Base-by-base conservation (phyloP, 2,113 vertebrate species). In the Sylvia atricapilla region DNA sequence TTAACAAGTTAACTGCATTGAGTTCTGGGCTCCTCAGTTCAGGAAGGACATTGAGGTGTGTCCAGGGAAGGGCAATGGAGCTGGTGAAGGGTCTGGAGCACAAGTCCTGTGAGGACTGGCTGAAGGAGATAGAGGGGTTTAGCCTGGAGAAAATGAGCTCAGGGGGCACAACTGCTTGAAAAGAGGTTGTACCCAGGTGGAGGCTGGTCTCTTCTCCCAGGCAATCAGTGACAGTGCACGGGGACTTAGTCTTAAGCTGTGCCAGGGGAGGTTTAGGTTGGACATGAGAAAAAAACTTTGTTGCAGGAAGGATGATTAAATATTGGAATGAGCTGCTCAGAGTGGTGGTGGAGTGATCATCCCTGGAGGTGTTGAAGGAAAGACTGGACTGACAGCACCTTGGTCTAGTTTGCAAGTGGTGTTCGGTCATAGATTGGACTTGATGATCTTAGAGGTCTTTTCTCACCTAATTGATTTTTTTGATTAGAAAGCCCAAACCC, bases 271-370 rank as follows among this genome's bases (percentile, higher is more conserved):
- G 46, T 60, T 53, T 46, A 67, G 8, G 10, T 30, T n/a, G 20
- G 28, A 60, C 7, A n/a, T 21, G 33, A n/a, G 8, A 43, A n/a
- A 59, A 44, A 59, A 66, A 37, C 20, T 2, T 37, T 7, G 24
- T 46, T 15, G 21, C 28, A 52, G 28, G 39, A 67, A 59, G 16
- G 15, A 7, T 52, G 9, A 21, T 74, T 46, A 46, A 19, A 24
- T 11, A 39, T 20, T 17, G 77, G 44, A 66, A 52, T 58, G 10
- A 22, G 22, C 33, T 74, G 27, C 52, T 15, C 33, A 74, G 39
- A 22, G 8, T 0, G 0, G 15, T 33, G 27, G 23, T 59, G 7
- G 33, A 33, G 22, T 33, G 10, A 52, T 44, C 0, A 0, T 27
- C 8, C 12, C 37, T 58, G 22, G 22, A 58, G 12, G 12, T 33